A percentile compares a stretch with the other conserved stretches of the same genome.
Evolutionary conservation across 1,140 invertebrate species (phyloP).

Genomic region (Drosophila trapezifrons): DNA sequence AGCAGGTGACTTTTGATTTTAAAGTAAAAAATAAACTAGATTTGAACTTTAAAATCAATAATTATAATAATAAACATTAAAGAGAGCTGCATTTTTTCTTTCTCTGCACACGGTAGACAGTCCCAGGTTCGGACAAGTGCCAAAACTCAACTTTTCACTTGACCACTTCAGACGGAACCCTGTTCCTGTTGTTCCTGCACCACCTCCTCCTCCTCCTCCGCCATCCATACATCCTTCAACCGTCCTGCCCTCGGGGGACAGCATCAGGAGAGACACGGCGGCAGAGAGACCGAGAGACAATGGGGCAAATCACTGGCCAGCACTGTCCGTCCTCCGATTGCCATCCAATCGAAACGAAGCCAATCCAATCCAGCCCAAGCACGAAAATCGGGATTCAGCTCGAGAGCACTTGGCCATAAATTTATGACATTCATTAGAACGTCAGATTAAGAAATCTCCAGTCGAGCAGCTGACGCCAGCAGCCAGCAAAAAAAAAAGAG

Average conservation of each 20-base stretch:
- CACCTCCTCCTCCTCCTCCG: conserved; percentile 7
- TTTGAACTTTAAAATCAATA: too few relatives aligned
- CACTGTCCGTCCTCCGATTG: conserved; percentile 23
- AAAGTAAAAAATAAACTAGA: not conserved
- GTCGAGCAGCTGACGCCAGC: conserved; percentile 76
- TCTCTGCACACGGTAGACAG: conserved; percentile 9
- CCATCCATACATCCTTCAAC: conserved; percentile 3
- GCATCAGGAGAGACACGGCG: conserved; percentile 1
- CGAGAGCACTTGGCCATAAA: conserved; percentile 74
- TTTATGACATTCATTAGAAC: conserved; percentile 84
- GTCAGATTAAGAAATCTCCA: conserved; percentile 80
- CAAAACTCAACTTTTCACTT: conserved; percentile 78
- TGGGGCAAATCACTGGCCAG: conserved; percentile 63
- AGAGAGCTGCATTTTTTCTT: not conserved
- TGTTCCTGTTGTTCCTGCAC: conserved; percentile 11
- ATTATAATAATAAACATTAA: too few relatives aligned
- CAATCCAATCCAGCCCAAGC: conserved; percentile 40
- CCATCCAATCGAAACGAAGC: conserved; percentile 55
- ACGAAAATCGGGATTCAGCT: conserved; percentile 11
- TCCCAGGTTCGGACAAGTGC: conserved; percentile 59
- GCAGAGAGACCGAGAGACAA: conserved; percentile 37
- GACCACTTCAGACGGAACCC: conserved; percentile 68
- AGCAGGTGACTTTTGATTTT: too few relatives aligned
- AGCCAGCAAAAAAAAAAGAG: not conserved
- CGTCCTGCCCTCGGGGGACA: conserved; percentile 31